A percentile compares a stretch with the other conserved stretches of the same genome.
These are phyloP conservation scores for Isichthys henryi DNA, from an alignment of 2,113 vertebrate species.

Conservation along the genomic window DNA sequence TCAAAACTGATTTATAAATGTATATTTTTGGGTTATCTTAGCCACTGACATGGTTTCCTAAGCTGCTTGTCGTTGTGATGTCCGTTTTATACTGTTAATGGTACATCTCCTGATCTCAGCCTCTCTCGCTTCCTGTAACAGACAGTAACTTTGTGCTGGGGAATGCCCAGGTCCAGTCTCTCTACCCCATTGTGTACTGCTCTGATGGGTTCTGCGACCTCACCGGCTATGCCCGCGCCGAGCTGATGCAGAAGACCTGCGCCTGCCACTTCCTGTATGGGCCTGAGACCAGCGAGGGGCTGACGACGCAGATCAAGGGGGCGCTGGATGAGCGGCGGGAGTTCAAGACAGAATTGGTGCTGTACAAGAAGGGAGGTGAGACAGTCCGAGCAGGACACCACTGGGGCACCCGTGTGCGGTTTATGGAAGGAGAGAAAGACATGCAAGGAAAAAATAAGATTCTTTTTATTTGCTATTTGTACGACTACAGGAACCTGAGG, in stretches of 20 bases:
- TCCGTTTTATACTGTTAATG: neutral
- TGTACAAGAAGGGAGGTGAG: conserved; percentile 91
- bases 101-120: neutral
- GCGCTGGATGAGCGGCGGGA: conserved; percentile 82
- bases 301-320: conserved; percentile 77
- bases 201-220: conserved; percentile 94
- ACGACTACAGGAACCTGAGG: neutral
- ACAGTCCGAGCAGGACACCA: neutral
- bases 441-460: neutral
- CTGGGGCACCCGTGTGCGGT: neutral
- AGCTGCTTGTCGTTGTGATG: neutral
- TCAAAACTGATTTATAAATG: neutral
- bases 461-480: neutral
- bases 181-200: conserved; percentile 95
- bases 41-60: neutral
- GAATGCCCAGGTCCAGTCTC: conserved; percentile 82
- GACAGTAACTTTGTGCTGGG: conserved; percentile 97
- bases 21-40: neutral
- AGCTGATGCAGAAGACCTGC: conserved; percentile 98
- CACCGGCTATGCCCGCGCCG: conserved; percentile 81
- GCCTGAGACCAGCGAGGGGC: conserved; percentile 71
- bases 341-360: conserved; percentile 82
- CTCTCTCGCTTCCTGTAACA: conserved; percentile 39
- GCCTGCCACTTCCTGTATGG: conserved; percentile 60
- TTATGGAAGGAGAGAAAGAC: neutral